These are phyloP conservation scores for Sorex araneus DNA, from an alignment of 2,113 vertebrate species.

Conservation along the genomic window DNA sequence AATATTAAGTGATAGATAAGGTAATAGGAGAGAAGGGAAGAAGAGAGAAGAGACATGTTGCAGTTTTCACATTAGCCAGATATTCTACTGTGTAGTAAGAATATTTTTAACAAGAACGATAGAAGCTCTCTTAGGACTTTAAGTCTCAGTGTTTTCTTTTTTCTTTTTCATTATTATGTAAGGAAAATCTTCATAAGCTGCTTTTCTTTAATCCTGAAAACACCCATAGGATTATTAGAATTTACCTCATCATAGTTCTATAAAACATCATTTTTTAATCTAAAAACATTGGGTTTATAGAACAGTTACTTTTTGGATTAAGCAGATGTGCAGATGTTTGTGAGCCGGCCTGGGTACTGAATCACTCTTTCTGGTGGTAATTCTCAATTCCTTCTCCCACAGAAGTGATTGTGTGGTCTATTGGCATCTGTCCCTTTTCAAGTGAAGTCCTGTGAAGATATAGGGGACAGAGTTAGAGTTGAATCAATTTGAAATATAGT, in stretches of 20 bases:
- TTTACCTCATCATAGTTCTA: constrained; percentile 60
- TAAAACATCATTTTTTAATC: constrained; percentile 48
- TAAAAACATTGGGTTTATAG: constrained; percentile 21
- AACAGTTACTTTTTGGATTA: background rate
- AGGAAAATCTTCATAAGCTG: constrained; percentile 68
- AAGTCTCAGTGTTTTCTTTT: constrained; percentile 1
- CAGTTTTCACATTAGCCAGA: constrained; percentile 19
- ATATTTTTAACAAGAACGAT: constrained; percentile 17
- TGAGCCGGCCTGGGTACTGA: background rate
- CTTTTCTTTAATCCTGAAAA: constrained; percentile 80
- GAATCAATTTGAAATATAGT: background rate
- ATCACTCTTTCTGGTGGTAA: background rate
- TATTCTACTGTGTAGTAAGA: background rate
- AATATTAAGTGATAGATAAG: background rate
- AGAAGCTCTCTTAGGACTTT: constrained; percentile 8
- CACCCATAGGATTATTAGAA: constrained; percentile 66
- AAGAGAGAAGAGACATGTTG: background rate
- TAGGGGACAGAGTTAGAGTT: background rate
- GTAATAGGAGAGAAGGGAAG: background rate
- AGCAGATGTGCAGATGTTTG: background rate
- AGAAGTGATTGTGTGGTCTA: background rate
- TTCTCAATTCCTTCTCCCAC: background rate
- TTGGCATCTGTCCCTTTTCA: background rate
- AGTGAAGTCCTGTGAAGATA: background rate
- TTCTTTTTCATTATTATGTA: constrained; percentile 26